Base-by-base conservation (phyloP, 1,140 invertebrate species). In the Macrobrachium nipponense region DNA sequence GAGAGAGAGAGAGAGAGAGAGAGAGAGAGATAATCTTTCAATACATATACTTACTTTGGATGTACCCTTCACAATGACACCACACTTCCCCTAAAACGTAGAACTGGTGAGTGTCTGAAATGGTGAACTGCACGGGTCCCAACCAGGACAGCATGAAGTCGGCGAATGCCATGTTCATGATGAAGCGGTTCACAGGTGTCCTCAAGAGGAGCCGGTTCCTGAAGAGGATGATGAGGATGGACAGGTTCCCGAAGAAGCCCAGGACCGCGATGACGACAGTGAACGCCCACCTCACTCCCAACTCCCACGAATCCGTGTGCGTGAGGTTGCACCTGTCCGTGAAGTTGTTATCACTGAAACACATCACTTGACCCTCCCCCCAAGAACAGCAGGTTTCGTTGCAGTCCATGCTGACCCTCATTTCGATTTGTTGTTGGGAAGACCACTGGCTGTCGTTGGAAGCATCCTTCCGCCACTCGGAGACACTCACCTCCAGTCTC, bases 151-250 rank as follows among this genome's bases (percentile, higher is more conserved):
- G 96, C 0, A 94, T 90, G 3, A 96, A 91, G 91, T 97, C 96
- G 0, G 95, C 94, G 5, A 94, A 89, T 0, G 96, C 95, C 92
- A 97, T 94, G 89, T 96, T 97, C 44, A 94, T 93, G 15, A 97
- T 95, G 27, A 97, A 92, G 51, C 95, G 91, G 91, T 97, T 96
- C 4, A 95, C 80, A 18, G 80, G 70, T 10, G 80, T 72, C 58
- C 43, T 62, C 15, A 82, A 51, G 15, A 82, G 66, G 51, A 82
- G 80, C 6, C 36, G 0, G 23, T 82, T 82, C 18, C 59, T 44
- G 43, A n/a, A 23, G 27, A 82, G 60, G 20, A 82, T 82, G 64
- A 58, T 59, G 51, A 82, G 75, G n/a, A 82, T 82, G 20, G 72
- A 18, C 11, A 68, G 72, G 64, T 82, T 82, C 7, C 80, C 80